Base-by-base conservation (phyloP, 2,797 vertebrate species). In the Acanthiza pusilla region DNA sequence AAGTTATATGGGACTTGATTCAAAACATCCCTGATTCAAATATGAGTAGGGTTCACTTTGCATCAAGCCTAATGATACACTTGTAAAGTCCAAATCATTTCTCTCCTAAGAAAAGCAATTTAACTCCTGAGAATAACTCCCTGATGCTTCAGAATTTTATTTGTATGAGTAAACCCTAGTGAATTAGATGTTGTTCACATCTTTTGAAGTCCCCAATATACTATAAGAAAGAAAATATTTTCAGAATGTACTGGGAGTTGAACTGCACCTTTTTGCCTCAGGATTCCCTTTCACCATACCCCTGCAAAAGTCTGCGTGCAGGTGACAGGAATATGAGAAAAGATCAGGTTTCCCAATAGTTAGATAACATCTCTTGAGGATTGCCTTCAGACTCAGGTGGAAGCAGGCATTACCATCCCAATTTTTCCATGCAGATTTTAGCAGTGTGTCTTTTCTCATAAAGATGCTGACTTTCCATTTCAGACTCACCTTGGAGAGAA, bases 401-500 rank as follows among this genome's bases (percentile, higher is more conserved):
- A 83, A 89, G 58, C 40, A 84, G 47, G 22, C 2, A 1, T 26
- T 90, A 45, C 50, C 42, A 54, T 36, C 30, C 45, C 42, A 45
- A 1, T 82, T 85, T 63, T 66, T 63, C 57, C 2, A 0, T 29
- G 45, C 6, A 18, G 21, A 63, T 70, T 73, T 42, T 7, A 57
- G 38, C 25, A 57, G 19, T 2, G 0, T 32, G 22, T 77, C 53
- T 79, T 83, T 85, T 54, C 48, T 54, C 9, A 7, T 19, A 61
- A 36, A 51, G 68, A 57, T 36, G 70, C 45, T 80, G 61, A 55
- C 40, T 72, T 88, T 75, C 78, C 55, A 22, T 40, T 89, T 92
- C 58, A 84, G 48, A 63, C 89, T 95, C 80, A 99, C 99, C 98
- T 99, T 98, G 40, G 98, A 98, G 60, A 99, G 89, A 90, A 96